Base-by-base conservation (phyloP, 2,113 vertebrate genomes). In the Zapornia atra region DNA sequence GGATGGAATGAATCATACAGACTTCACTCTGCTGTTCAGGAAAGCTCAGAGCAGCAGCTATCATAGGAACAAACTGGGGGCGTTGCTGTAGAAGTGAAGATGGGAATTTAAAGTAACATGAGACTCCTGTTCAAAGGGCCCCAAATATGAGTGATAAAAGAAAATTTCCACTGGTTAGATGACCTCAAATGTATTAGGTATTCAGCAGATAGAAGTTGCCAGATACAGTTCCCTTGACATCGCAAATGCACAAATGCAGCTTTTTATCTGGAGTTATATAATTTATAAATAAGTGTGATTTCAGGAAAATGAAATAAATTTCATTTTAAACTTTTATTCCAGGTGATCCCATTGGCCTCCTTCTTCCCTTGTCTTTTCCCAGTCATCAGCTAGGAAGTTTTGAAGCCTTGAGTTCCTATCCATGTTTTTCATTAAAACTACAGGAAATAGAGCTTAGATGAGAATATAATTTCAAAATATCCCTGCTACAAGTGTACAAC, bases 21-120 rank as follows among this genome's bases (percentile, higher is more conserved):
- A 26, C 12, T 78, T 19, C 77, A 26, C 57, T 56, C 3, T n/a
- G 82, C 88, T 81, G 75, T 4, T 82, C 4, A 4, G 71, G n/a
- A 76, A 40, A 54, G 82, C 82, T 77, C 64, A 70, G 64, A 93
- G 93, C 94, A 78, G 71, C 80, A 96, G 88, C 92, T 85, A 81
- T 38, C 64, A 93, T 0, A 60, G 71, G 72, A 64, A 48, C 48
- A 48, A 48, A 40, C 66, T 63, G 88, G 63, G 75, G 92, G 71
- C 9, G 56, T 50, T 80, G 85, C 82, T 92, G 79, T 4, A 73
- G 20, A 88, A 85, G 34, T 2, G 18, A 89, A 51, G 64, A 88
- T n/a, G 69, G 56, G 61, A 86, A 90, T 78, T 73, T 81, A 14
- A 70, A 95, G 70, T 2, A 87, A 77, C 1, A 59, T 2, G 1